Base-by-base conservation (phyloP, 2,888 invertebrate species). In the Dryomyza anilis region DNA sequence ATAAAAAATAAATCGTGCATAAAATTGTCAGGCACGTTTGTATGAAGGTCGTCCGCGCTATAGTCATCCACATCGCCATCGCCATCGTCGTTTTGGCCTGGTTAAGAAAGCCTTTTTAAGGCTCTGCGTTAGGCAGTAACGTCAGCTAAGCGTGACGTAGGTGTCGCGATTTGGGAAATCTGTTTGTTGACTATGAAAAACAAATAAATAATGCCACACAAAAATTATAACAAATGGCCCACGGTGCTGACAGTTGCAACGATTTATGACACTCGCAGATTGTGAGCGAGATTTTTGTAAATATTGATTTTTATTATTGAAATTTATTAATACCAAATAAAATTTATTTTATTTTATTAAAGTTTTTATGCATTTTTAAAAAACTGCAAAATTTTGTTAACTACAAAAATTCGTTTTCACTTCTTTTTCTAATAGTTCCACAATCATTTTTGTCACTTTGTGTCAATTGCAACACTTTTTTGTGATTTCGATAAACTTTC, bases 1-100 rank as follows among this genome's bases (percentile, higher is more conserved):
- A 43, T 14, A 25, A 33, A 12, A 19, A 16, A 36, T 8, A 56
- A 30, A 56, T 30, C 30, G 56, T 33, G 56, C 30, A 56, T 12
- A 10, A 25, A 36, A 33, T 39, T 57, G 57, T 23, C 57, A 57
- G 39, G 6, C 57, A 43, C 57, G 57, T 57, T 57, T 45, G 57
- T 43, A 57, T 57, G 57, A 57, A 57, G 57, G 57, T 45, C 57
- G 57, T 36, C n/a, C n/a, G n/a, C n/a, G n/a, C n/a, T n/a, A n/a
- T n/a, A n/a, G n/a, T n/a, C n/a, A n/a, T n/a, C n/a, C n/a, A n/a
- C n/a, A n/a, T n/a, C n/a, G n/a, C n/a, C n/a, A n/a, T n/a, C n/a
- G n/a, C n/a, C n/a, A n/a, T n/a, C 36, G 23, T 27, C n/a, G 25
- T 5, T 27, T 16, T 7, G 8, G 25, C 50, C 23, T 52, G 16